Evolutionary conservation across 2,113 vertebrate genomes (phyloP).

Genomic region (Edolisoma coerulescens): DNA sequence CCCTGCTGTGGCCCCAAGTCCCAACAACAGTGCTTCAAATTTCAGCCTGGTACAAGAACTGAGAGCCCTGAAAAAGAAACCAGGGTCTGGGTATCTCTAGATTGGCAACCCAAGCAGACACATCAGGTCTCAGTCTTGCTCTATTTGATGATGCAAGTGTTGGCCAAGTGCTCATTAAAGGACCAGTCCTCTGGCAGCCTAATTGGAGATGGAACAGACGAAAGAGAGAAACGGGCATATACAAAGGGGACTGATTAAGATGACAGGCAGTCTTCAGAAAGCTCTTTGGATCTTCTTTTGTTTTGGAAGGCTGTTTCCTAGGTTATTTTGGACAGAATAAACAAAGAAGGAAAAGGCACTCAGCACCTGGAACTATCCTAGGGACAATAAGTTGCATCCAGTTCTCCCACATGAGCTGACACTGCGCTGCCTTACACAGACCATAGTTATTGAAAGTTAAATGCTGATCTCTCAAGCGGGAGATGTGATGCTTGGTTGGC

Average conservation of each 20-base stretch:
- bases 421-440: neutral
- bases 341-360: neutral
- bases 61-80: neutral
- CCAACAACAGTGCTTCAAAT: rapidly evolving
- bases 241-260: neutral
- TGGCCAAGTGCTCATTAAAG: neutral
- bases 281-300: neutral
- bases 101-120: neutral
- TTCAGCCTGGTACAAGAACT: neutral
- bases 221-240: neutral
- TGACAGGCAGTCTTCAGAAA: neutral
- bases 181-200: neutral
- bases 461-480: neutral
- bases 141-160: neutral
- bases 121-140: neutral
- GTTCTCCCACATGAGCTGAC: neutral
- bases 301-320: neutral
- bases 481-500: neutral
- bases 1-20: neutral
- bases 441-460: neutral
- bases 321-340: neutral
- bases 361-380: neutral
- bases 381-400: neutral
- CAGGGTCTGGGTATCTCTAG: neutral
- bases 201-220: neutral